Conservation (phyloP, 2,888 invertebrate species). For the Orthosia gothica region DNA sequence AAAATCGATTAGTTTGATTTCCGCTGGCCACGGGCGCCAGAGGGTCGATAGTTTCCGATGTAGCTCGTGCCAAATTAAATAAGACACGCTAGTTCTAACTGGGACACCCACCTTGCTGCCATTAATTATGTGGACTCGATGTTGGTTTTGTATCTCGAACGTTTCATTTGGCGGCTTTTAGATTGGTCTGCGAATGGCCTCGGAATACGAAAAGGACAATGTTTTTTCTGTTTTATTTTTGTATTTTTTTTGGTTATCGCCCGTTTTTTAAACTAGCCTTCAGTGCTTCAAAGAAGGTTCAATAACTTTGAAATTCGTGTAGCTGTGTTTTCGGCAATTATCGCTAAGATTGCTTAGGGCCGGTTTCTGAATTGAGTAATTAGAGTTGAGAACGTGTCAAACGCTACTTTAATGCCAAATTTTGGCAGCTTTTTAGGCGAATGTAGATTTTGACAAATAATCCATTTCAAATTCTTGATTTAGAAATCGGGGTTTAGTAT, state of each 20-base stretch:
- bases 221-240: conserved; percentile 19
- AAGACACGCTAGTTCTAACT: conserved; percentile 81
- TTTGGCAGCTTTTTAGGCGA: no score
- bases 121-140: conserved; percentile 62
- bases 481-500: no score
- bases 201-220: conserved; percentile 13
- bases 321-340: background rate
- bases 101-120: conserved; percentile 66
- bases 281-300: background rate
- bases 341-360: no score
- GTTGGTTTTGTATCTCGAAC: conserved; percentile 60
- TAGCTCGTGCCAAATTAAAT: conserved; percentile 84
- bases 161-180: conserved; percentile 44
- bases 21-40: conserved; percentile 84
- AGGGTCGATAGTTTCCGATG: conserved; percentile 88
- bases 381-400: no score
- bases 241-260: background rate
- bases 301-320: background rate
- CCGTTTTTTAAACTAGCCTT: background rate
- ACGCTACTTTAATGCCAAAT: no score
- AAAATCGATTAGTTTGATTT: conserved; percentile 92
- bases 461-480: no score
- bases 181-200: conserved; percentile 26
- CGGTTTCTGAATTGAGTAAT: no score
- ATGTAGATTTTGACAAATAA: no score